phyloP scores from a whole-genome alignment of 2,113 vertebrate species.

The Vicugna pacos region DNA sequence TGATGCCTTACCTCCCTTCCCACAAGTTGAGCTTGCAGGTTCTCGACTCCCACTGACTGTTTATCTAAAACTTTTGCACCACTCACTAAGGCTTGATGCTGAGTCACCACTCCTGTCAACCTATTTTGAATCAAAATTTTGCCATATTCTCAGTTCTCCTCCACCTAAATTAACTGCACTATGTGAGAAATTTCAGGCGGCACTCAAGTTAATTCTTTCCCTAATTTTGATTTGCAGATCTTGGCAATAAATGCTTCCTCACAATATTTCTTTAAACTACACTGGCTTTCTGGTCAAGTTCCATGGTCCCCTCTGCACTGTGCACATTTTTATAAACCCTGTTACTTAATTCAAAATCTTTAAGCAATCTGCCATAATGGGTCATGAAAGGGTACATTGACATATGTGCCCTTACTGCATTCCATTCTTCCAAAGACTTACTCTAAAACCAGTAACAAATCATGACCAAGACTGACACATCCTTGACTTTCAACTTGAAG shows the following conservation, averaged over 20 bases:
- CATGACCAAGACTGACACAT: background rate
- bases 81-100: background rate
- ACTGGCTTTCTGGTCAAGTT: background rate
- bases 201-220: background rate
- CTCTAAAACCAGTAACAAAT: background rate
- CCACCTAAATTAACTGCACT: slow-evolving; percentile 1
- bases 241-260: background rate
- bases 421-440: background rate
- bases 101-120: background rate
- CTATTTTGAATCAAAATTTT: background rate
- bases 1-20: background rate
- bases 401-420: background rate
- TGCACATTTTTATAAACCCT: background rate
- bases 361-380: background rate
- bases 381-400: background rate
- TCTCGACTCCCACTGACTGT: background rate
- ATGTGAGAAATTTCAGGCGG: background rate
- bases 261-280: background rate
- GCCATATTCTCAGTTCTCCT: background rate
- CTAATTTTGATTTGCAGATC: background rate
- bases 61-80: background rate
- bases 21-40: background rate
- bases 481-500: background rate
- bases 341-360: background rate
- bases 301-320: background rate